These are phyloP conservation scores for Hirtodrosophila confusa DNA, from an alignment of 2,888 invertebrate species.

Conservation along the genomic window DNA sequence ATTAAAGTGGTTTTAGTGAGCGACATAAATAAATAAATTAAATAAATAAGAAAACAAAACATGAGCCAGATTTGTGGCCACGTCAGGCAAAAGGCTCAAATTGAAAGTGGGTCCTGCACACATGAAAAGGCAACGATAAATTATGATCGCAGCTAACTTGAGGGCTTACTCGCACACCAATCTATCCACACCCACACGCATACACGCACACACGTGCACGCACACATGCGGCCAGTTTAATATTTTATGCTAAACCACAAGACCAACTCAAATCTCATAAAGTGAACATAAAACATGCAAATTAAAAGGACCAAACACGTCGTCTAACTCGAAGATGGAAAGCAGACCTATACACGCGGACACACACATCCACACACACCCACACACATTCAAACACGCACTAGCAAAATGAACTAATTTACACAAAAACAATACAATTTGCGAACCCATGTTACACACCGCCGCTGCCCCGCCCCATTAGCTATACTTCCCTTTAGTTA, in stretches of 20 bases:
- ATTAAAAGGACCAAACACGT: conserved; percentile 81
- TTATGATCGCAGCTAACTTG: conserved; percentile 75
- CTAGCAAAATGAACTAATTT: conserved; percentile 70
- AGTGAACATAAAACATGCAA: conserved; percentile 81
- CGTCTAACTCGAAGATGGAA: conserved; percentile 55
- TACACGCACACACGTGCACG: conserved; percentile 9
- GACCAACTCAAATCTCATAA: conserved; percentile 77
- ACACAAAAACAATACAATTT: conserved; percentile 79
- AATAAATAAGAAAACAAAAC: conserved; percentile 56
- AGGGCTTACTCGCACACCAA: conserved; percentile 30
- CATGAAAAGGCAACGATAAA: conserved; percentile 54
- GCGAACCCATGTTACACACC: conserved; percentile 70
- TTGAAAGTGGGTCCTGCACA: conserved; percentile 60
- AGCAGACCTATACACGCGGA: conserved; percentile 14
- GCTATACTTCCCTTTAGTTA: conserved; percentile 4
- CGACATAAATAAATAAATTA: conserved; percentile 75
- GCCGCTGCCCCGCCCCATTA: conserved; percentile 1
- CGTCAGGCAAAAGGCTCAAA: conserved; percentile 65
- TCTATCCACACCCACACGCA: neutral
- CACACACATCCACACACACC: conserved; percentile 30
- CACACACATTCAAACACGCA: conserved; percentile 5
- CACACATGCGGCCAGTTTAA: conserved; percentile 68
- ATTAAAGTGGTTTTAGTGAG: conserved; percentile 73
- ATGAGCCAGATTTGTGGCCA: conserved; percentile 51
- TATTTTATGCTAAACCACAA: conserved; percentile 77